A percentile compares a stretch with the other conserved stretches of the same genome.
phyloP scores from a whole-genome alignment of 2,888 invertebrate species.

The Drosophila peninsularis region DNA sequence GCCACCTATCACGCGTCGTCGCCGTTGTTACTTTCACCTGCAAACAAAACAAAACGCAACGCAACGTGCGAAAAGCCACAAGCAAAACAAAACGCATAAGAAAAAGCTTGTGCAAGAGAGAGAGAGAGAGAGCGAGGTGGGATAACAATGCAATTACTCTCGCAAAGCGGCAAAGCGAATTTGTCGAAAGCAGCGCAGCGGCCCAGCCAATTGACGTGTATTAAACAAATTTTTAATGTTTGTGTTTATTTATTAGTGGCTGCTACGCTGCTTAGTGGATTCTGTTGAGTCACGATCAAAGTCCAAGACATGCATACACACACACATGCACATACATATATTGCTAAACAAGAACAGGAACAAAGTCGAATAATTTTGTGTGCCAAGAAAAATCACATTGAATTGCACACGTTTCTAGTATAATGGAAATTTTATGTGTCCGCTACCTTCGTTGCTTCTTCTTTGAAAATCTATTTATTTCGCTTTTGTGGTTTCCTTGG shows the following conservation, averaged over 20 bases:
- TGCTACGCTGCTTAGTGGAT: conserved; percentile 41
- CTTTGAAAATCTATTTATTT: conserved; percentile 31
- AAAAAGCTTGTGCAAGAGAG: conserved; percentile 36
- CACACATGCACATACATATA: neutral
- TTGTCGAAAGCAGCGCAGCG: conserved; percentile 17
- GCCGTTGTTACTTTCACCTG: conserved; percentile 68
- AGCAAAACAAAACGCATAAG: conserved; percentile 53
- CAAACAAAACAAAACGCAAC: conserved; percentile 40
- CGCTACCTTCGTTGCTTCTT: conserved; percentile 36
- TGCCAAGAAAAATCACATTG: conserved; percentile 69
- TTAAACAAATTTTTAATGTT: conserved; percentile 38
- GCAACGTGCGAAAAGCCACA: conserved; percentile 41
- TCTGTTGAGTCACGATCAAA: conserved; percentile 75
- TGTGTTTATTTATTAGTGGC: conserved; percentile 47
- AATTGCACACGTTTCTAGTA: conserved; percentile 61
- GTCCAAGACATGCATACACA: conserved; percentile 58
- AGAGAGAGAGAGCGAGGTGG: neutral
- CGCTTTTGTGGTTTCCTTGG: conserved; percentile 27
- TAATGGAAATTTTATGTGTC: conserved; percentile 68
- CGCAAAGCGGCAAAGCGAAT: conserved; percentile 29
- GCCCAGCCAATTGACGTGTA: conserved; percentile 39
- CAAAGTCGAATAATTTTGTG: conserved; percentile 62
- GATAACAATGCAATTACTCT: conserved; percentile 6
- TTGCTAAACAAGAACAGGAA: conserved; percentile 45
- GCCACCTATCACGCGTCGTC: conserved; percentile 66